Percentiles rank a stretch among this genome's conserved stretches.
These are phyloP conservation scores for Mesoligia furuncula DNA, from an alignment of 2,888 invertebrate genomes.

Conservation along the genomic window DNA sequence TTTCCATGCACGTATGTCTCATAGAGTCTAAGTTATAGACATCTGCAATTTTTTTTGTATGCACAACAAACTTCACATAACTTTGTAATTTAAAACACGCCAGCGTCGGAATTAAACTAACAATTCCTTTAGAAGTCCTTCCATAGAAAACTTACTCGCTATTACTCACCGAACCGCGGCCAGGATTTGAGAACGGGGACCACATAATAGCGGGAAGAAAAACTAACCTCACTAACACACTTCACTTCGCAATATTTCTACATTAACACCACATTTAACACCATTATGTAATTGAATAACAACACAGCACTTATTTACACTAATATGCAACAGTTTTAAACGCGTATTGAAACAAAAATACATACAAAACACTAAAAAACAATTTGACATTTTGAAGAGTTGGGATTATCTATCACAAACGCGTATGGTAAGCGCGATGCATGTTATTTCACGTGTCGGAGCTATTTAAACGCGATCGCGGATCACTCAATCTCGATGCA, in stretches of 20 bases:
- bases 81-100: constrained; percentile 25
- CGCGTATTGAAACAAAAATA: constrained; percentile 69
- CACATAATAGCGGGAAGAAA: constrained; percentile 86
- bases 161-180: constrained; percentile 88
- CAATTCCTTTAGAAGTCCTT: constrained; percentile 80
- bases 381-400: constrained; percentile 81
- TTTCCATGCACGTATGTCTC: constrained; percentile 54
- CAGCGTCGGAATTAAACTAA: constrained; percentile 2
- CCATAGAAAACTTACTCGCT: constrained; percentile 82
- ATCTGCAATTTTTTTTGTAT: constrained; percentile 45
- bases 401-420: constrained; percentile 71
- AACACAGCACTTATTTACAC: constrained; percentile 58
- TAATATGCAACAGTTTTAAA: constrained; percentile 38
- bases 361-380: constrained; percentile 83
- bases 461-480: constrained; percentile 71
- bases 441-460: constrained; percentile 53
- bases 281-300: constrained; percentile 30
- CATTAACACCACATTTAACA: constrained; percentile 58
- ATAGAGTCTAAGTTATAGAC: constrained; percentile 39
- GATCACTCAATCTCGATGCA: constrained; percentile 82
- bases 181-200: constrained; percentile 73
- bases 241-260: constrained; percentile 73
- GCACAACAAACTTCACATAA: constrained; percentile 50
- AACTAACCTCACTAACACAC: constrained; percentile 85
- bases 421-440: constrained; percentile 61